Base-by-base conservation (phyloP, 1,140 invertebrate genomes). In the Pseudomyrmex gracilis region DNA sequence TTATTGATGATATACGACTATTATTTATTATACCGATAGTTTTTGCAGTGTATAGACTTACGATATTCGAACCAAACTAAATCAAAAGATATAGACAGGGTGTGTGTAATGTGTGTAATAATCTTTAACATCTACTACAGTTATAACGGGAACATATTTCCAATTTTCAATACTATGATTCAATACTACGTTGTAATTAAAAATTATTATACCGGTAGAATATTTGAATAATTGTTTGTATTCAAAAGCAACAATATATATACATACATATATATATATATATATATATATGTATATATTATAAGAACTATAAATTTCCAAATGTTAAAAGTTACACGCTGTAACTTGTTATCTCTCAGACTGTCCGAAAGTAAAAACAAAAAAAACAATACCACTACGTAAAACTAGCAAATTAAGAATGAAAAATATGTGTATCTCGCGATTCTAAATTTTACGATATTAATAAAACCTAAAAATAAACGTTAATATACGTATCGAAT, bases 391-490 rank as follows among this genome's bases (percentile, higher is more conserved):
- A 87, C 73, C 88, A 83, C 55, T 88, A 82, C 86, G 84, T 80
- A 66, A 77, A 83, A 57, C 34, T 58, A 82, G 73, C 15, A 63
- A 66, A 49, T 82, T 63, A 71, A 67, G 57, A 74, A 85, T 77
- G 58, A 57, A 64, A n/a, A 76, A 61, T 87, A 77, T 86, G 34
- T 34, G 34, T 34, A 34, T 34, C 34, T 34, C 34, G 34, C 58
- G 61, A 74, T 51, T 83, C 71, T 83, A 88, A 90, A 67, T 85
- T 88, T 74, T 76, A 85, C 84, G 61, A 78, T 64, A 34, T 34
- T 90, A 89, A 90, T 90, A 34, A 34, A 34, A 34, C 34, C 34
- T 83, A 87, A 90, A 74, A 89, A 70, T 90, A 85, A 85, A 85
- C 86, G 85, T 73, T 83, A 55, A 78, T 88, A 86, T 90, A 53